A percentile compares a stretch with the other conserved stretches of the same genome.
Evolutionary conservation across 2,113 vertebrate genomes (phyloP).

Genomic region (Tragelaphus scriptus): DNA sequence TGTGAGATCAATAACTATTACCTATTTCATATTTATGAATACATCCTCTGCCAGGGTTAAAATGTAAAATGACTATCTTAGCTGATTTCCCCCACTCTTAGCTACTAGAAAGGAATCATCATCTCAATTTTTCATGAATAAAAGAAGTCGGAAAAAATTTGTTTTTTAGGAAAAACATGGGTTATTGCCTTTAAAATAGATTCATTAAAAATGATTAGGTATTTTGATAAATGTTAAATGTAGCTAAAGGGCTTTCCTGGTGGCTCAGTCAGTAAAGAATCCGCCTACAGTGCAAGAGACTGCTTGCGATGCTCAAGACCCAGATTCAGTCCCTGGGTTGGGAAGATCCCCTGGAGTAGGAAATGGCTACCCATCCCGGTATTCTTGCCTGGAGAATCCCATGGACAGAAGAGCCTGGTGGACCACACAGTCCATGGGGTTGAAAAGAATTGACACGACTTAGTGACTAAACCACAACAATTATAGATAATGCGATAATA

Average conservation of each 20-base stretch:
- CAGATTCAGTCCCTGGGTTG: background rate
- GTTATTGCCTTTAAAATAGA: slow-evolving; percentile 4
- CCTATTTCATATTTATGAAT: background rate
- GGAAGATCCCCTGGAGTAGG: background rate
- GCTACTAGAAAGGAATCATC: background rate
- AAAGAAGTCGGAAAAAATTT: slow-evolving; percentile 9
- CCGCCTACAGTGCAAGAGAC: background rate
- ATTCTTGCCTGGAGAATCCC: background rate
- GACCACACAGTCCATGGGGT: background rate
- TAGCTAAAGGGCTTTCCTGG: background rate
- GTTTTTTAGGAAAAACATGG: background rate
- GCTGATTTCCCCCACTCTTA: background rate
- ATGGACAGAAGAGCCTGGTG: background rate
- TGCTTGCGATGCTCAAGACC: background rate
- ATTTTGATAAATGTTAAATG: background rate
- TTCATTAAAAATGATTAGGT: background rate
- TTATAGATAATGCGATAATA: background rate
- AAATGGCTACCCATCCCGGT: background rate
- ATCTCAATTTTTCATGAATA: slow-evolving; percentile 9
- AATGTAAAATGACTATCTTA: background rate
- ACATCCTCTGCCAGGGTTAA: background rate
- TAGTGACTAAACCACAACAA: background rate
- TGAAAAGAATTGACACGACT: accelerated
- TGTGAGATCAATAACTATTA: slow-evolving; percentile 35
- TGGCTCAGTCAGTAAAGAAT: background rate